These are phyloP conservation scores for Teleiodes luculella DNA, from an alignment of 2,888 invertebrate species.

Conservation along the genomic window DNA sequence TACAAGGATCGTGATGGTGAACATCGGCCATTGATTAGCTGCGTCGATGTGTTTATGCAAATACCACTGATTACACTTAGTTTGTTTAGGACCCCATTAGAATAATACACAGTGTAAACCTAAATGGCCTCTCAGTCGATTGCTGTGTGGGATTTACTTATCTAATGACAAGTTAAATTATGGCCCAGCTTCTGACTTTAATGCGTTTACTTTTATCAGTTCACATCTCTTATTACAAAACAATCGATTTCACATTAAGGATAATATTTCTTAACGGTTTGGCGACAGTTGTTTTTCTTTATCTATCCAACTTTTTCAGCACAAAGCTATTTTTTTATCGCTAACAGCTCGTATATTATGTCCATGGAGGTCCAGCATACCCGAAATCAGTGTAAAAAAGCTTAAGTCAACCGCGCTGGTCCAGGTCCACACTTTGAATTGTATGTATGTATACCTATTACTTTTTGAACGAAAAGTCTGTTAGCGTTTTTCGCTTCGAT, in stretches of 20 bases:
- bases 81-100: conserved; percentile 30
- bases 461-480: too few species aligned
- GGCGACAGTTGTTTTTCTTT: not conserved
- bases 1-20: not conserved
- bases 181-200: not conserved
- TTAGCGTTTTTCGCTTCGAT: too few species aligned
- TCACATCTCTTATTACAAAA: not conserved
- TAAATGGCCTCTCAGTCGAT: not conserved
- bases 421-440: too few species aligned
- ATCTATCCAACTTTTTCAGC: not conserved
- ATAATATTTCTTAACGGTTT: conserved; percentile 3
- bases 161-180: not conserved
- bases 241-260: conserved; percentile 14
- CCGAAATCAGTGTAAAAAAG: too few species aligned
- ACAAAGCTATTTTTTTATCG: too few species aligned
- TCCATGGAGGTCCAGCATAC: too few species aligned
- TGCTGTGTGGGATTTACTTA: not conserved
- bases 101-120: conserved; percentile 4
- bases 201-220: conserved; percentile 14
- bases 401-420: too few species aligned
- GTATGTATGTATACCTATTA: too few species aligned
- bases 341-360: too few species aligned
- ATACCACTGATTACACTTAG: conserved; percentile 45
- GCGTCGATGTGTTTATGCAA: conserved; percentile 46
- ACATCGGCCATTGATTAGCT: not conserved